A percentile compares a stretch with the other conserved stretches of the same genome.
These are phyloP conservation scores for Anastrepha ludens DNA, from an alignment of 1,140 invertebrate genomes.

Conservation along the genomic window DNA sequence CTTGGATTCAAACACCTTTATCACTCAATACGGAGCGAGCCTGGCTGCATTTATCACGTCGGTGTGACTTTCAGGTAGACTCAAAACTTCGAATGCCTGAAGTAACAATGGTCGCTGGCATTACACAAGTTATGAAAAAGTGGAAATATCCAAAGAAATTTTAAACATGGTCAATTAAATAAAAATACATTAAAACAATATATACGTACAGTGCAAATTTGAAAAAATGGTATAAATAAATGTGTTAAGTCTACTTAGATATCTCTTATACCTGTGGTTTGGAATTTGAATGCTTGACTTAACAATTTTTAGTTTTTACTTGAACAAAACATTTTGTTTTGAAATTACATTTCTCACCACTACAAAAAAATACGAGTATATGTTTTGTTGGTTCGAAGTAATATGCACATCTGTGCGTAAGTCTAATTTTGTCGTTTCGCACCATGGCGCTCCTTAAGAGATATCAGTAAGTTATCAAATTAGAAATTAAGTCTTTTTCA, in stretches of 20 bases:
- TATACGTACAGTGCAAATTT: not conserved
- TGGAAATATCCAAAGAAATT: slow-evolving; percentile 62
- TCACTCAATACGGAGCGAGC: slow-evolving; percentile 76
- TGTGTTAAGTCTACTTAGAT: not conserved
- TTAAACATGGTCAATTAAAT: not conserved
- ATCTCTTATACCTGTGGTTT: not conserved
- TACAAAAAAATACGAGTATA: no score
- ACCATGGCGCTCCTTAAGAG: no score
- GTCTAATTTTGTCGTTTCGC: no score
- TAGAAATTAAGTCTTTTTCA: no score
- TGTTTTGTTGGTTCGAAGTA: no score
- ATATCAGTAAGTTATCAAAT: no score
- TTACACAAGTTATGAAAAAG: slow-evolving; percentile 71
- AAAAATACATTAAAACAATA: not conserved
- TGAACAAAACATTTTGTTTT: no score
- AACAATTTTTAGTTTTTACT: no score
- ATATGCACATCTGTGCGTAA: no score
- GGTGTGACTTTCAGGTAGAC: slow-evolving; percentile 76
- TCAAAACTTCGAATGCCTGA: slow-evolving; percentile 71
- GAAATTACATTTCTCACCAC: no score
- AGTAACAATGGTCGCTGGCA: slow-evolving; percentile 72
- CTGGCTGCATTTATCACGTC: slow-evolving; percentile 75
- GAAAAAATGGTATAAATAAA: not conserved
- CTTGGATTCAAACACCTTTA: slow-evolving; percentile 76
- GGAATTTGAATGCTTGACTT: not conserved